A percentile compares a stretch with the other conserved stretches of the same genome.
phyloP scores from a whole-genome alignment of 1,140 invertebrate species.

The Zelostemma sp. region DNA sequence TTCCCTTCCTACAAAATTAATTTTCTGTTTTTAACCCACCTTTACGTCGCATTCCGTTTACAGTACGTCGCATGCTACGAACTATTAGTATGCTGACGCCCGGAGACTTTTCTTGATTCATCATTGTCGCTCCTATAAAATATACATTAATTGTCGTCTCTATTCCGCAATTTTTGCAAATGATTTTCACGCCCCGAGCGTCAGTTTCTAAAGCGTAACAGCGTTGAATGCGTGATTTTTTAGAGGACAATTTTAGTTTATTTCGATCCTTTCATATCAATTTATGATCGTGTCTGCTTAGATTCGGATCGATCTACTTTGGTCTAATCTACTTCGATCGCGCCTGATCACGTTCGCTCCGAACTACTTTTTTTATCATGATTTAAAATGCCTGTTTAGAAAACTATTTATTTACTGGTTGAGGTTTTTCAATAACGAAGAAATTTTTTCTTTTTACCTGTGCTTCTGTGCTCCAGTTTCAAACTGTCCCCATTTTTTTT shows the following conservation, averaged over 20 bases:
- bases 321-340: neutral
- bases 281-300: neutral
- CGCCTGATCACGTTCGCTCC: neutral
- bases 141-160: slow-evolving; percentile 16
- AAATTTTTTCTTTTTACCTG: slow-evolving; percentile 17
- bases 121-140: slow-evolving; percentile 50
- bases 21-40: slow-evolving; percentile 37
- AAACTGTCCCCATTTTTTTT: slow-evolving; percentile 14
- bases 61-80: slow-evolving; percentile 39
- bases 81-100: slow-evolving; percentile 53
- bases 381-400: neutral
- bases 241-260: too few relatives aligned
- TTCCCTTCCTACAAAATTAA: too few relatives aligned
- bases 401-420: too few relatives aligned
- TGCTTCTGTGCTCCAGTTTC: slow-evolving; percentile 23
- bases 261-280: too few relatives aligned
- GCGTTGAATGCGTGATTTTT: too few relatives aligned
- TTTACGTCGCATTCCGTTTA: slow-evolving; percentile 39
- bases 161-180: neutral
- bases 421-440: neutral
- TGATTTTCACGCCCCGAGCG: slow-evolving; percentile 40
- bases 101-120: slow-evolving; percentile 44
- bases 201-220: too few relatives aligned
- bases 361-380: too few relatives aligned
- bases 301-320: neutral